Evolutionary conservation across 2,113 vertebrate species (phyloP).

Genomic region (Xenopus laevis): DNA sequence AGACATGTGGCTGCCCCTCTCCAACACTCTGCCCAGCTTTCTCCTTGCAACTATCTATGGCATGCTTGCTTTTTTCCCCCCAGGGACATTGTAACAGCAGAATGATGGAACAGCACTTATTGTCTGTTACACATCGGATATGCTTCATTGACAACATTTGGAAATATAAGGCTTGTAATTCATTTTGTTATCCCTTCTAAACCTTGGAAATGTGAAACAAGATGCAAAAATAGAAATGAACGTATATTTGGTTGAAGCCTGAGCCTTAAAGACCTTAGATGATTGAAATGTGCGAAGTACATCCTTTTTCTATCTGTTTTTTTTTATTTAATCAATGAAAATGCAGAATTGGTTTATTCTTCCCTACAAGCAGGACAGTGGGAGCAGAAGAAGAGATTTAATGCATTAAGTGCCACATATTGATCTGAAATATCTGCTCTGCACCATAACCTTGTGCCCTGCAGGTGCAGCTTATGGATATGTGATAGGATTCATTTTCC

Average conservation of each 20-base stretch:
- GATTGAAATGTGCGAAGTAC: not conserved
- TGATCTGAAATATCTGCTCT: conserved; percentile 20
- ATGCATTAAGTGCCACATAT: conserved; percentile 23
- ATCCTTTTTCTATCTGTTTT: not conserved
- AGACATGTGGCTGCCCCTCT: too few species aligned
- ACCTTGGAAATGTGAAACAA: not conserved
- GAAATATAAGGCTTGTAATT: not conserved
- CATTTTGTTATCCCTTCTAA: not conserved
- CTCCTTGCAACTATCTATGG: too few species aligned
- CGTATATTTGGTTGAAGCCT: not conserved
- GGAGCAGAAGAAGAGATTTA: not conserved
- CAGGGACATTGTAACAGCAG: too few species aligned
- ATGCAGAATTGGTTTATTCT: not conserved
- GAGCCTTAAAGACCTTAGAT: not conserved
- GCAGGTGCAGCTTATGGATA: conserved; percentile 9
- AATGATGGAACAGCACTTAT: too few species aligned
- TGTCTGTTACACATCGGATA: too few species aligned
- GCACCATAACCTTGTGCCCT: conserved; percentile 16
- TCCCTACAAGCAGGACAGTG: not conserved
- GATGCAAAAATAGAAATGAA: not conserved
- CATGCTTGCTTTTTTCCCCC: too few species aligned
- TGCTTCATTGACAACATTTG: not conserved
- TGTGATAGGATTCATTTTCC: conserved; percentile 23
- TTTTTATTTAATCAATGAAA: conserved; percentile 11
- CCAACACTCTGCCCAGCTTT: too few species aligned